Evolutionary conservation across 2,888 invertebrate genomes (phyloP).

Genomic region (Chloroclystis v-ata): DNA sequence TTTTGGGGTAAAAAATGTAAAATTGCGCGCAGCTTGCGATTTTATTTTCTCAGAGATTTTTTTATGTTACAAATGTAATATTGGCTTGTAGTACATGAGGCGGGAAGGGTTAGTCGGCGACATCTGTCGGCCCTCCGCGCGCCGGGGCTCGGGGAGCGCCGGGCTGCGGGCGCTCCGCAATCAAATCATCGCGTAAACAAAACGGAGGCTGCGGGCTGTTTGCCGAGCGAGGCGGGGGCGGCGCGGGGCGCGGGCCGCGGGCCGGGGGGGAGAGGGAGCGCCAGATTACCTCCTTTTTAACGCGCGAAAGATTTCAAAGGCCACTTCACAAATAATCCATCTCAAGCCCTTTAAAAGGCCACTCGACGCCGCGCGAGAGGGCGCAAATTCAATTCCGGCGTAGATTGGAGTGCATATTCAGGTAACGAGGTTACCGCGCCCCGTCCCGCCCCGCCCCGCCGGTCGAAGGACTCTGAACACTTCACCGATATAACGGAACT

Average conservation of each 20-base stretch:
- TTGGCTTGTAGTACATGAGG: conserved; percentile 62
- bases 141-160: conserved; percentile 29
- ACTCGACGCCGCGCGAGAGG: conserved; percentile 38
- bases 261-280: conserved; percentile 37
- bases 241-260: conserved; percentile 23
- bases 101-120: conserved; percentile 44
- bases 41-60: conserved; percentile 68
- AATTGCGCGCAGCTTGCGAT: conserved; percentile 70
- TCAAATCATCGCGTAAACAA: conserved; percentile 74
- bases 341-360: conserved; percentile 58
- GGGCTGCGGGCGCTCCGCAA: conserved; percentile 13
- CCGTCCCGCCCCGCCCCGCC: conserved; percentile 22
- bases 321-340: conserved; percentile 77
- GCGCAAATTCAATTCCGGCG: conserved; percentile 65
- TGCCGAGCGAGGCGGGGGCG: conserved; percentile 32
- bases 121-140: no score
- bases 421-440: conserved; percentile 58
- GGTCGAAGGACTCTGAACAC: no score
- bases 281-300: conserved; percentile 76
- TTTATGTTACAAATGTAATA: conserved; percentile 53
- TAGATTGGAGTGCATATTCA: conserved; percentile 73
- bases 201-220: conserved; percentile 57
- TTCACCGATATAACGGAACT: no score
- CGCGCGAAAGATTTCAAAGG: conserved; percentile 76
- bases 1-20: conserved; percentile 70